These are phyloP conservation scores for Brachypodius melanocephalos DNA, from an alignment of 2,113 vertebrate species.

Conservation along the genomic window DNA sequence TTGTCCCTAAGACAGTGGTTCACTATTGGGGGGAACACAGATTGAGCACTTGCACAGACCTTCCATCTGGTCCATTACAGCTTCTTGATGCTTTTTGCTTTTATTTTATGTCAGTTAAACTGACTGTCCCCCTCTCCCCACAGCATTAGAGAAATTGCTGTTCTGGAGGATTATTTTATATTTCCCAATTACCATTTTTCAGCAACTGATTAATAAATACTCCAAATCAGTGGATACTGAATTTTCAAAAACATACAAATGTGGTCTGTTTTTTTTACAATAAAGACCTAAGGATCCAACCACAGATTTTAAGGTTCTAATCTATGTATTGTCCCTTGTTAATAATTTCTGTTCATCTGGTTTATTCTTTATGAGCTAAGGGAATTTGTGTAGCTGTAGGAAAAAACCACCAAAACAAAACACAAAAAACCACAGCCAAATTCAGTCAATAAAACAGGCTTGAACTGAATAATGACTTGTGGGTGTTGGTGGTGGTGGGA, in stretches of 20 bases:
- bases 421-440: neutral
- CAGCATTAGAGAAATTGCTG: neutral
- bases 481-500: neutral
- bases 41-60: neutral
- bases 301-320: neutral
- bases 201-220: neutral
- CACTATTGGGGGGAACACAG: neutral
- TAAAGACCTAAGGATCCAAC: neutral
- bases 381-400: neutral
- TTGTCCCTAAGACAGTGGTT: neutral
- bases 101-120: neutral
- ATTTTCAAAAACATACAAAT: neutral
- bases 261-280: neutral
- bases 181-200: neutral
- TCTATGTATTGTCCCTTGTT: neutral
- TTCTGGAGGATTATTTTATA: neutral
- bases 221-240: neutral
- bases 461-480: neutral
- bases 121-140: rapidly evolving
- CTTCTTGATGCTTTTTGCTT: neutral
- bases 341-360: neutral
- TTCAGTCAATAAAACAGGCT: neutral
- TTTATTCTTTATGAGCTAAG: neutral
- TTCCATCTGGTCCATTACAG: neutral
- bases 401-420: neutral